Conservation (phyloP, 30 jellyfish, hydroid and myxozoan species). For the Mastigias papua region DNA sequence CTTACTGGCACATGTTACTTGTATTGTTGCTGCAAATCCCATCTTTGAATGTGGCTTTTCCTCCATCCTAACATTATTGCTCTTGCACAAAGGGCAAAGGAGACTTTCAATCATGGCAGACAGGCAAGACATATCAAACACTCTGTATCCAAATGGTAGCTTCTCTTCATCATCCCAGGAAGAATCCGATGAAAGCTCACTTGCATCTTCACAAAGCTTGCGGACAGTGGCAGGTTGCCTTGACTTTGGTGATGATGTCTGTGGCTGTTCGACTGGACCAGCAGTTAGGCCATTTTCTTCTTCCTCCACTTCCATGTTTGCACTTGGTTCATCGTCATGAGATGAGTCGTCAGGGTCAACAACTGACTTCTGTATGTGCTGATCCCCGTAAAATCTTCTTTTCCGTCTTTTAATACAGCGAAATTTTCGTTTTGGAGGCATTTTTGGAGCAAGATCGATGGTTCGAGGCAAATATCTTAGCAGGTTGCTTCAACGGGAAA, state of each 20-base stretch:
- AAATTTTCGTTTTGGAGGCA: constrained; percentile 3
- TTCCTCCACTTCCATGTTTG: background rate
- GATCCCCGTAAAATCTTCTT: background rate
- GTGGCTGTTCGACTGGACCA: background rate
- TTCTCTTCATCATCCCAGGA: background rate
- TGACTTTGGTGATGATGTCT: background rate
- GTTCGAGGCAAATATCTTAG: too few species aligned
- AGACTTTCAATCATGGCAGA: background rate
- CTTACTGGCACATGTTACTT: background rate
- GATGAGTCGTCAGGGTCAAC: too few species aligned
- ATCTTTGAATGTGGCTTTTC: background rate
- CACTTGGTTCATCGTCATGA: background rate
- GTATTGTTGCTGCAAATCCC: background rate
- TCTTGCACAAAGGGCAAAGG: constrained; percentile 3
- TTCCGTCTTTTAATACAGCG: background rate
- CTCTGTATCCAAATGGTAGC: background rate
- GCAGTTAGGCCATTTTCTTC: background rate
- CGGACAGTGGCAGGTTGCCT: background rate
- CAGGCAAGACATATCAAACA: background rate
- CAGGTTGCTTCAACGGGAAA: too few species aligned
- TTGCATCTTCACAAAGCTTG: background rate
- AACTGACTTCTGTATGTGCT: too few species aligned
- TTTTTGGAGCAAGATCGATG: background rate
- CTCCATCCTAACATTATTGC: background rate
- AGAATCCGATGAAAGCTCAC: background rate